A percentile compares a stretch with the other conserved stretches of the same genome.
Evolutionary conservation across 2,888 invertebrate species (phyloP).

Genomic region (Athetis lepigone): DNA sequence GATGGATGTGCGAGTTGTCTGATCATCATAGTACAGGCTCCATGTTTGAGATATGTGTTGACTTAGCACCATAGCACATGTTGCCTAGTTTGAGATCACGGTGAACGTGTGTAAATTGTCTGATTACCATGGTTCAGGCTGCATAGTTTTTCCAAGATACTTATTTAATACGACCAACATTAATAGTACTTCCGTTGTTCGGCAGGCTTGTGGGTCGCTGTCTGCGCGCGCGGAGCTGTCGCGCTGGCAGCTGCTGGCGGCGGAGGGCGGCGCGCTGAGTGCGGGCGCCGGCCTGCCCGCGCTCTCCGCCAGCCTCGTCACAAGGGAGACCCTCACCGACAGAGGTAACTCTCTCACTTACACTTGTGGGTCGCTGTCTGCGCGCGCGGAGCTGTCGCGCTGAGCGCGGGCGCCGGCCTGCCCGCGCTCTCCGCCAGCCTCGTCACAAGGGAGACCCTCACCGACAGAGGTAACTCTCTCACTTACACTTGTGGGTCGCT

Average conservation of each 20-base stretch:
- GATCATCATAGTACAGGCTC: no score
- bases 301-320: conserved; percentile 72
- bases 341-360: no score
- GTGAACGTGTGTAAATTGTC: no score
- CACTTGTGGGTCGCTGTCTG: conserved; percentile 58
- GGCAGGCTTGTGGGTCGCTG: conserved; percentile 53
- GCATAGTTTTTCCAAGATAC: no score
- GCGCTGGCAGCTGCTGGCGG: conserved; percentile 71
- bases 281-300: conserved; percentile 57
- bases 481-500: conserved; percentile 57
- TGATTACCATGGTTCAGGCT: no score
- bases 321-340: conserved; percentile 83
- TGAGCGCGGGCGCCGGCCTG: conserved; percentile 47
- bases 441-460: conserved; percentile 79
- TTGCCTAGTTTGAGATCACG: no score
- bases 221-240: conserved; percentile 72
- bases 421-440: conserved; percentile 71
- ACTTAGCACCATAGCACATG: no score
- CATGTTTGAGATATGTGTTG: no score
- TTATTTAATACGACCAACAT: no score
- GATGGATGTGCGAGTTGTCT: no score
- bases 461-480: conserved; percentile 84
- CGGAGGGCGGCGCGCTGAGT: conserved; percentile 41
- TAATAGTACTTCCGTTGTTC: neutral
- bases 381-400: conserved; percentile 55